Base-by-base conservation (phyloP, 2,888 invertebrate species). In the Spodoptera exigua region DNA sequence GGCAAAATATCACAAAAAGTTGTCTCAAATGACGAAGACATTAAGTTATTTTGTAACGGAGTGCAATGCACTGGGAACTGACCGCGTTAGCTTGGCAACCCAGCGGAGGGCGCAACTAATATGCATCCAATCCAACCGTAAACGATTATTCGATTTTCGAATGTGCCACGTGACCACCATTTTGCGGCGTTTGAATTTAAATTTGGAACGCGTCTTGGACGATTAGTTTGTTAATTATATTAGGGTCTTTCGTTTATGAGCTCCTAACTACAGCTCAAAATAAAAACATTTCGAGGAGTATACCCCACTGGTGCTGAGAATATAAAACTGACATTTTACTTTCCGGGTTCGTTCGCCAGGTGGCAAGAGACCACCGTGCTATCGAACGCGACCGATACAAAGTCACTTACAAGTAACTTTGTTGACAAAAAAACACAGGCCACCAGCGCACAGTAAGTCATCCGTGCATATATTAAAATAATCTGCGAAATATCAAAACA, bases 361-460 rank as follows among this genome's bases (percentile, higher is more conserved):
- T 85, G 87, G 79, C 61, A 49, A 49, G 75, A 82, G 91, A 90
- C 91, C 92, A 91, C 91, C 91, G 79, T 76, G 80, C 61, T 65
- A 61, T 59, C 59, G 72, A 71, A 57, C 73, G 81, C 88, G 89
- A 85, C 87, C 90, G 87, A 81, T 70, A 78, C 91, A 92, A 92
- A 89, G 92, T 93, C 88, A 93, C 90, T 89, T 90, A 90, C 89
- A 87, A 89, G 85, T 91, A 85, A 92, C 91, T 87, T 92, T 91
- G 90, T 82, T 80, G 54, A 67, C 34, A 72, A 74, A 83, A 86
- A 88, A 86, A 89, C 89, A 85, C 85, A 83, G 88, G 85, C 90
- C 91, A 89, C 91, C 89, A 82, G 84, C 84, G 83, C 84, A 75
- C 83, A 79, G 87, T 88, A 91, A 92, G 88, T 87, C 89, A 89